Conservation (phyloP, 2,113 vertebrate genomes). For the Ginglymostoma cirratum region DNA sequence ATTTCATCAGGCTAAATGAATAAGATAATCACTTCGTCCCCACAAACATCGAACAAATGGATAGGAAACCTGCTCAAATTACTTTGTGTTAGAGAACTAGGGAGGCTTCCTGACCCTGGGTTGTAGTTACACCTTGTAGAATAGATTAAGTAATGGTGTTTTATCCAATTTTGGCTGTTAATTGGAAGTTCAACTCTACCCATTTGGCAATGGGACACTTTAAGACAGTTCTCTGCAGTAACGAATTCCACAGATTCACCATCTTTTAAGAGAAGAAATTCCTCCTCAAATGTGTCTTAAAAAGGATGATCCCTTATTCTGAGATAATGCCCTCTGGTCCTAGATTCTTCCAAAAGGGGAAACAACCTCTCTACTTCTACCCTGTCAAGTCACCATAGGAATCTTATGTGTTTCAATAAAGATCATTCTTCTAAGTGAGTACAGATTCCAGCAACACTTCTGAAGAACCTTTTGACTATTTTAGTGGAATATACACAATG, state of each 20-base stretch:
- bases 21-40: not conserved
- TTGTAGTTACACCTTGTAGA: not conserved
- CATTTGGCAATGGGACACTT: not conserved
- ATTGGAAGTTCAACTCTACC: not conserved
- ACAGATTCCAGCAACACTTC: too few species aligned
- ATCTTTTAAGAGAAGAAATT: too few species aligned
- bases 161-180: not conserved
- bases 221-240: not conserved
- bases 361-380: too few species aligned
- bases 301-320: too few species aligned
- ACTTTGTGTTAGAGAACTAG: not conserved
- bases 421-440: too few species aligned
- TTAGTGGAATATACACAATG: not conserved
- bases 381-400: too few species aligned
- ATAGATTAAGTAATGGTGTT: not conserved
- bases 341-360: too few species aligned
- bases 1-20: too few species aligned
- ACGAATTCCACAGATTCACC: too few species aligned
- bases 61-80: not conserved
- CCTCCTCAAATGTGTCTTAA: too few species aligned
- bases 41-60: not conserved
- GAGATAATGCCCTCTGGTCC: too few species aligned
- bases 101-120: not conserved
- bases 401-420: not conserved
- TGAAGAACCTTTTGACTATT: not conserved